Evolutionary conservation across 2,888 invertebrate species (phyloP).

Genomic region (Leptopterna dolabrata): DNA sequence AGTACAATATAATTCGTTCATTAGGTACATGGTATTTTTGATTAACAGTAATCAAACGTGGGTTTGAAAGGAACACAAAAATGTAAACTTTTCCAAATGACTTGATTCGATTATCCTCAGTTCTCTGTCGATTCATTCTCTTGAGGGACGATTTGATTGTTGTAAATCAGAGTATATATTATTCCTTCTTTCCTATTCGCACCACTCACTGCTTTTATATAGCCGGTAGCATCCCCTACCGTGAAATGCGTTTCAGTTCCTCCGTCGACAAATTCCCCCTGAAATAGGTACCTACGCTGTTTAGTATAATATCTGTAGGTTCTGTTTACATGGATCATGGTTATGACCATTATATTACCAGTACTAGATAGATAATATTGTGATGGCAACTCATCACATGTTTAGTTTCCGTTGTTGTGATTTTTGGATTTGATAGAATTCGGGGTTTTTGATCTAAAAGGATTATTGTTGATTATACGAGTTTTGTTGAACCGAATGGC

Average conservation of each 20-base stretch:
- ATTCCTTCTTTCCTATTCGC: constrained; percentile 74
- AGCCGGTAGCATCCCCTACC: constrained; percentile 68
- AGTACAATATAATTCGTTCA: no score
- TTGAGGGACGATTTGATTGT: constrained; percentile 66
- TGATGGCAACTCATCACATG: no score
- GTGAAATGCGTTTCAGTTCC: constrained; percentile 87
- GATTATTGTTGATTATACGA: no score
- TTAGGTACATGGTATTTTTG: background rate
- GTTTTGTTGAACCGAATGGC: no score
- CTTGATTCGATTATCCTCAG: background rate
- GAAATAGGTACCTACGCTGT: constrained; percentile 60
- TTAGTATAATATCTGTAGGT: no score
- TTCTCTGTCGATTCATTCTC: constrained; percentile 32
- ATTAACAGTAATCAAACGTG: background rate
- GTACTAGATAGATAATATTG: no score
- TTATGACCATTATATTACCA: no score
- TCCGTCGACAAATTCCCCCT: constrained; percentile 85
- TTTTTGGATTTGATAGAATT: no score
- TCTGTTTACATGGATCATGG: no score
- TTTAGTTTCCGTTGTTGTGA: no score
- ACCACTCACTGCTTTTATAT: constrained; percentile 71
- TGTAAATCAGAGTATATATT: constrained; percentile 71
- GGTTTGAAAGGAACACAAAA: background rate
- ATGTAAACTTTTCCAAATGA: background rate
- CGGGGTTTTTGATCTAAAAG: no score